A percentile compares a stretch with the other conserved stretches of the same genome.
phyloP scores from a whole-genome alignment of 92 coral and sea anemone genomes.

The Diadumene lineata region DNA sequence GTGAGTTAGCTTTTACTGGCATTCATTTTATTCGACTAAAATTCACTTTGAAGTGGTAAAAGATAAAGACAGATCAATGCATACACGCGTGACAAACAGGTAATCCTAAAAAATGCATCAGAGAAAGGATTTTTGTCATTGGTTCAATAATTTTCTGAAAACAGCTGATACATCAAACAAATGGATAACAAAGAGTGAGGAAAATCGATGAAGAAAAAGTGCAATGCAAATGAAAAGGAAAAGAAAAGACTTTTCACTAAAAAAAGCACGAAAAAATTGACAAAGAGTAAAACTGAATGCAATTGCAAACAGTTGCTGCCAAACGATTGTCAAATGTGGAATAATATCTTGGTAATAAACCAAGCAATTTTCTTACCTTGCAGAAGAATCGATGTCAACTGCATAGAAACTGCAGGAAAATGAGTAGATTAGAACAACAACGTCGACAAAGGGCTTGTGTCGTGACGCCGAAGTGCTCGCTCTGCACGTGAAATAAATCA shows the following conservation, averaged over 20 bases:
- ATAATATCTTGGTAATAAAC: background rate
- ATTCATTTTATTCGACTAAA: too few relatives aligned
- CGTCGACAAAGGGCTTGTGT: conserved; percentile 10
- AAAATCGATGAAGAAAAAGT: background rate
- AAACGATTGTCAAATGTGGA: background rate
- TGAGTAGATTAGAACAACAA: conserved; percentile 1
- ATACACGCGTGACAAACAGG: too few relatives aligned
- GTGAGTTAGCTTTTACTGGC: too few relatives aligned
- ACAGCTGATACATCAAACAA: too few relatives aligned
- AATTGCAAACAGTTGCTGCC: background rate
- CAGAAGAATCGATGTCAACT: background rate
- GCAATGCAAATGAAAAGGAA: background rate
- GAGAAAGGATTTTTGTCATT: too few relatives aligned
- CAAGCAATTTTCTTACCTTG: background rate
- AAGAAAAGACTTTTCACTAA: background rate
- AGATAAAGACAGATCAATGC: too few relatives aligned
- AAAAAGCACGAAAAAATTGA: background rate
- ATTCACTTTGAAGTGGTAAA: too few relatives aligned
- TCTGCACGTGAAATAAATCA: too few relatives aligned
- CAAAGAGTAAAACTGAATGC: background rate
- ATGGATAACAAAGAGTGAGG: background rate
- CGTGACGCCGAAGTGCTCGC: background rate
- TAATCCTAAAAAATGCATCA: too few relatives aligned
- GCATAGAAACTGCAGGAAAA: background rate
- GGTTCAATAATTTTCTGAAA: too few relatives aligned